Evolutionary conservation across 2,113 vertebrate species (phyloP).

Genomic region (Salvator merianae): DNA sequence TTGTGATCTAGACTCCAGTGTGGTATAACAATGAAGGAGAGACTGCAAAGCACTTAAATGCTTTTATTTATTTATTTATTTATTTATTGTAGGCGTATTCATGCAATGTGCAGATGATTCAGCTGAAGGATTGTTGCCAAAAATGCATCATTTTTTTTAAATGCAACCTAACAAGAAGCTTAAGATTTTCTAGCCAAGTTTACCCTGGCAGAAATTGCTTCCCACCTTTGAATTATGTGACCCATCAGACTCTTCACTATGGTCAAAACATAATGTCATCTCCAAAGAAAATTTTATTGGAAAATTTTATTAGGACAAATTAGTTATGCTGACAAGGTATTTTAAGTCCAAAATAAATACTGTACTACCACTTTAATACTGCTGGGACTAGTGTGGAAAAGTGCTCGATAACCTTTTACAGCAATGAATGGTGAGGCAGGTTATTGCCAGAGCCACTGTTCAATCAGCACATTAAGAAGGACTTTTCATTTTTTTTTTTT

Average conservation of each 20-base stretch:
- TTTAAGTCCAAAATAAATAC: constrained; percentile 10
- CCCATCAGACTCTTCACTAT: neutral
- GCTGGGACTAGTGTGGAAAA: neutral
- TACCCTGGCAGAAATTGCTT: neutral
- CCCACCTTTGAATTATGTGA: neutral
- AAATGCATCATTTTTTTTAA: neutral
- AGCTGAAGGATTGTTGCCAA: neutral
- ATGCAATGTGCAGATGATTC: neutral
- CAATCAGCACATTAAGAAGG: neutral
- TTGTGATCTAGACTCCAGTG: neutral
- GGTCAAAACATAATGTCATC: neutral
- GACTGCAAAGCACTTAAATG: neutral
- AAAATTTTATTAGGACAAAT: neutral
- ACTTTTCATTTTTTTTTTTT: neutral
- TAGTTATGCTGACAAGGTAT: neutral
- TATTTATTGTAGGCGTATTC: neutral
- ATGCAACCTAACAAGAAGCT: neutral
- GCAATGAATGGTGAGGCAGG: neutral
- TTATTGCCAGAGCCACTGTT: neutral
- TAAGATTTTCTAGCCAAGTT: neutral
- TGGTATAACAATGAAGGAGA: neutral
- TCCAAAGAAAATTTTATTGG: neutral
- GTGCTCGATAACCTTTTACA: constrained; percentile 1
- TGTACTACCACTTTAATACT: neutral
- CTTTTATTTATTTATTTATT: neutral